phyloP scores from a whole-genome alignment of 35 echinoderm and acorn worm species.

The Apostichopus japonicus region DNA sequence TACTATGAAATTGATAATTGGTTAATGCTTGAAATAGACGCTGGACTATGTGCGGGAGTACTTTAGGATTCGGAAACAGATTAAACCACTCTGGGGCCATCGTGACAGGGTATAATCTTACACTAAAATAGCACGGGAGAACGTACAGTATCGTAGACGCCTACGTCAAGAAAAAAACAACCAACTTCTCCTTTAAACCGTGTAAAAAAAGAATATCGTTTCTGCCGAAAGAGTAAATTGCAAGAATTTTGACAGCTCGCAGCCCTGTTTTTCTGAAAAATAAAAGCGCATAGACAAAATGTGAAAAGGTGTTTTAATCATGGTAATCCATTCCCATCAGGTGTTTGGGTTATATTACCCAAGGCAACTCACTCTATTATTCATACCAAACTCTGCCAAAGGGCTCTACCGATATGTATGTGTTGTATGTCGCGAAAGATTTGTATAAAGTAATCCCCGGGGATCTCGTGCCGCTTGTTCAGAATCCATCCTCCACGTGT shows the following conservation, averaged over 20 bases:
- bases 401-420: slow-evolving; percentile 16
- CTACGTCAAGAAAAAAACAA: too few relatives aligned
- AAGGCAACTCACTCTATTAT: slow-evolving; percentile 13
- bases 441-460: slow-evolving; percentile 18
- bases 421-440: slow-evolving; percentile 24
- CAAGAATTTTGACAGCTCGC: slow-evolving; percentile 11
- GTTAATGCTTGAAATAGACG: too few relatives aligned
- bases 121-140: too few relatives aligned
- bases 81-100: too few relatives aligned
- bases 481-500: slow-evolving; percentile 5
- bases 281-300: background rate
- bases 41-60: too few relatives aligned
- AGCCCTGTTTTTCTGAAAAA: slow-evolving; percentile 24
- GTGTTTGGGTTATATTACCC: slow-evolving; percentile 19
- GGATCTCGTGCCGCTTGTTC: slow-evolving; percentile 31
- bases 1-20: too few relatives aligned
- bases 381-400: slow-evolving; percentile 10
- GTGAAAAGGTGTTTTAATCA: slow-evolving; percentile 45
- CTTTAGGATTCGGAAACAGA: too few relatives aligned
- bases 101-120: too few relatives aligned
- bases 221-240: slow-evolving; percentile 4
- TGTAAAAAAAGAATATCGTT: background rate
- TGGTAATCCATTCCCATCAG: slow-evolving; percentile 30
- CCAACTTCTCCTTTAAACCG: background rate
- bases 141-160: too few relatives aligned